Evolutionary conservation across 2,888 invertebrate species (phyloP), one percentile per base, ranked within the genome.

Genomic region (Rhagophthalmus giganteus): DNA sequence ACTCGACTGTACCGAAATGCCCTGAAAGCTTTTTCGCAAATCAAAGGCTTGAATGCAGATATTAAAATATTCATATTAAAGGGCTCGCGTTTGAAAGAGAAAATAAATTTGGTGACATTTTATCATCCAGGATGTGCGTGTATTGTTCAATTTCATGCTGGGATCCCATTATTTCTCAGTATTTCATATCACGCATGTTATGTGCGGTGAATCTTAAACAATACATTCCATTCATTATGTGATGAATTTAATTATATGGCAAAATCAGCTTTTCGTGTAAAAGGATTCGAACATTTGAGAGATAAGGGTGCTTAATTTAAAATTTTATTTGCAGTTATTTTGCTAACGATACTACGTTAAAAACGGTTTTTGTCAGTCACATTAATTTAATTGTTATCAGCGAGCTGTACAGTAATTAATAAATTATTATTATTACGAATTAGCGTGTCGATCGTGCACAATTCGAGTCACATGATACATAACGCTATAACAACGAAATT

Each of bases 101-200:
- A 7, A 20, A 20, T 20, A 12, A 30, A 10, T 30, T 11, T 11
- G 7, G 30, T 2, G 30, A 30, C 7, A 10, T 11, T 30, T 30
- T 30, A 11, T 30, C 30, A 33, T 16, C 9, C 6, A 33, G 16
- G 6, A 8, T 12, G 2, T 25, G 26, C 26, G 25, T 9, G 37
- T 25, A 25, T 26, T 37, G 25, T 13, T 13, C 26, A 25, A 24
- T 37, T 13, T 37, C 37, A 37, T 37, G 37, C 14, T 37, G 26
- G 7, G 13, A 26, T 37, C 8, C 26, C 37, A 37, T 37, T 37
- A 37, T 37, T 37, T 26, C 26, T n/a, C 9, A 15, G 14, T 25
- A 26, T 37, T 37, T 26, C 26, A 14, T 37, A 37, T 37, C 37
- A 37, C 37, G 37, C 37, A 26, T 37, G 37, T 26, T 37, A 26